phyloP scores from a whole-genome alignment of 2,113 vertebrate genomes.

The Haemorhous mexicanus region DNA sequence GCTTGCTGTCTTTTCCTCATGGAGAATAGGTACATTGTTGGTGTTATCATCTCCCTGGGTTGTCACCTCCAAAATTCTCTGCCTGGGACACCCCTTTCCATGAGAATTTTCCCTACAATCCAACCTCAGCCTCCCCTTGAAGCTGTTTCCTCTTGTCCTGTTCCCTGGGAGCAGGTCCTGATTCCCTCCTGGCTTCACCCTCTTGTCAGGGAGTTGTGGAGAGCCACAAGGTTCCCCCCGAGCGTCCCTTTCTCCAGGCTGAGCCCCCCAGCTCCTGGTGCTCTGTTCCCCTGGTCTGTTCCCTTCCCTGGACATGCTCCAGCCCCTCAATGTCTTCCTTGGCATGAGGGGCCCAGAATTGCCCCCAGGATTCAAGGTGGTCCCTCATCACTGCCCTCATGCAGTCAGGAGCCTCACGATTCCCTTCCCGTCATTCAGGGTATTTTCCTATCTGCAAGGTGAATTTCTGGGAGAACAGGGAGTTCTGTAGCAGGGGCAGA shows the following conservation, averaged over 20 bases:
- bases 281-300: not conserved
- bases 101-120: not conserved
- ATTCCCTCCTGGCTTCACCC: not conserved
- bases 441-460: not conserved
- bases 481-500: not conserved
- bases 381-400: not conserved
- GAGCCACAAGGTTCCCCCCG: not conserved
- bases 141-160: not conserved
- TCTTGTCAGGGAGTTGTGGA: not conserved
- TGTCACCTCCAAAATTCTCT: not conserved
- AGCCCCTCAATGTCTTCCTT: not conserved
- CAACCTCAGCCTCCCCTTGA: not conserved
- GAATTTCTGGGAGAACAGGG: not conserved
- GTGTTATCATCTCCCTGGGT: not conserved
- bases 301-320: not conserved
- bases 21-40: not conserved
- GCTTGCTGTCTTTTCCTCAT: not conserved
- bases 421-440: not conserved
- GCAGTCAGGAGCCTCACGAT: not conserved
- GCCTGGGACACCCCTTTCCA: not conserved
- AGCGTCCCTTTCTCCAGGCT: not conserved
- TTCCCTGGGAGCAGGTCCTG: not conserved
- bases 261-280: not conserved
- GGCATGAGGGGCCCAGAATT: not conserved
- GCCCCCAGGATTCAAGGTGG: not conserved